Base-by-base conservation (phyloP, 2,888 invertebrate species). In the Mesoligia furuncula region DNA sequence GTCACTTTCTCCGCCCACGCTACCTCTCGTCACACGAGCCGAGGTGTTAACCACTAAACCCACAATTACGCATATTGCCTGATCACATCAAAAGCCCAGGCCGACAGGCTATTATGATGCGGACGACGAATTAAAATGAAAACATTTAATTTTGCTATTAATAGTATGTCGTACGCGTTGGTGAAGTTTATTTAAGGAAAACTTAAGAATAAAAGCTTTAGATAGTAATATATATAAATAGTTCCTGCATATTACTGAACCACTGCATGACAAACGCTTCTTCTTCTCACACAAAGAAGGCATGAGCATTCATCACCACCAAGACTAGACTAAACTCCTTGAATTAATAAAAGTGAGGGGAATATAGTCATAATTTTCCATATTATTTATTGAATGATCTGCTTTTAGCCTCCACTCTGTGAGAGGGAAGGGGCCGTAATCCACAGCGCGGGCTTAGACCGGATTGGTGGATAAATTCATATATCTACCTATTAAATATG, bases 11-110 rank as follows among this genome's bases (percentile, higher is more conserved):
- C 88, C 89, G 87, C 90, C 90, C 85, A 88, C 91, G 91, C 92
- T 87, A 42, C 24, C 83, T 76, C 89, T 87, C 81, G 68, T 90
- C 71, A 83, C 92, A 93, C 91, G 87, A 81, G 85, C 92, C 93
- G 88, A 87, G 87, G 89, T 89, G 90, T 90, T 90, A 91, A 93
- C 84, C 91, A 91, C 92, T 93, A 93, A 96, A 95, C 96, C 96
- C 93, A 95, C 96, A 96, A 96, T 96, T 96, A 96, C 95, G 95
- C 94, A 94, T 96, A 96, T 96, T 96, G 96, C 94, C 93, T 91
- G 94, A 93, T 90, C 92, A 91, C 93, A 94, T 96, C 96, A 96
- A 96, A 96, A 92, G 92, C 89, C 79, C 93, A 93, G 94, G 90
- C 93, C 85, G 85, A 72, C 86, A 79, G 87, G 92, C 93, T 91